A percentile compares a stretch with the other conserved stretches of the same genome.
Conservation (phyloP, 2,113 vertebrate species). For the Oostethus manadensis region DNA sequence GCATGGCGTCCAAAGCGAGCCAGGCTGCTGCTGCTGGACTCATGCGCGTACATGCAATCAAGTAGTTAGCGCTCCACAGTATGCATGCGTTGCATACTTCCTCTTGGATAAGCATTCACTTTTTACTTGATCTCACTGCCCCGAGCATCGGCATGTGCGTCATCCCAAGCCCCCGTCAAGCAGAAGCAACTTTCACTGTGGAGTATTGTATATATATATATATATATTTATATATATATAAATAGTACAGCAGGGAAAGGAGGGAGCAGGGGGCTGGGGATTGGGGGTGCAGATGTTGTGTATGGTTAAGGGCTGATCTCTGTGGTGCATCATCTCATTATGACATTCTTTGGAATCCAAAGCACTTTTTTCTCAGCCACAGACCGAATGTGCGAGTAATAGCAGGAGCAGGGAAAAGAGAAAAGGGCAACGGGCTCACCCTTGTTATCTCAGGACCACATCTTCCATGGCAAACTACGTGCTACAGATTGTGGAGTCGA, state of each 20-base stretch:
- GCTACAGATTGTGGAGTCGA: too few species aligned
- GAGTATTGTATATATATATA: conserved; percentile 60
- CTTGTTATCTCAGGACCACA: not conserved
- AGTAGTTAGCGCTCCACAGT: conserved; percentile 27
- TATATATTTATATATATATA: conserved; percentile 62
- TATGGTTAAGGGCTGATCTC: conserved; percentile 16
- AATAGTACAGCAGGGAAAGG: conserved; percentile 35
- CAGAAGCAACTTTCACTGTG: conserved; percentile 55
- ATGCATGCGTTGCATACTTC: conserved; percentile 53
- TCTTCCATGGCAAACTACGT: too few species aligned
- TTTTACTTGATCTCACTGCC: conserved; percentile 62
- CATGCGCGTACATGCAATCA: conserved; percentile 5
- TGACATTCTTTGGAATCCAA: conserved; percentile 12
- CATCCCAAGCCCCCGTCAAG: conserved; percentile 46
- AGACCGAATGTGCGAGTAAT: conserved; percentile 19
- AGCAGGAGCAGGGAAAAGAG: not conserved
- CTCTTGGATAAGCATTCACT: conserved; percentile 58
- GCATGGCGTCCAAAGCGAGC: conserved; percentile 23
- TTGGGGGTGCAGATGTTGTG: not conserved
- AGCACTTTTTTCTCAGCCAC: not conserved
- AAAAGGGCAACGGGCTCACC: not conserved
- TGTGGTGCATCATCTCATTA: conserved; percentile 20
- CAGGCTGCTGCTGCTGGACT: not conserved
- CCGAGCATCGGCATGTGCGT: conserved; percentile 50
- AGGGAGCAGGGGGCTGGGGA: not conserved